Evolutionary conservation across 2,113 vertebrate genomes (phyloP).

Genomic region (Xyliphius kryptos): DNA sequence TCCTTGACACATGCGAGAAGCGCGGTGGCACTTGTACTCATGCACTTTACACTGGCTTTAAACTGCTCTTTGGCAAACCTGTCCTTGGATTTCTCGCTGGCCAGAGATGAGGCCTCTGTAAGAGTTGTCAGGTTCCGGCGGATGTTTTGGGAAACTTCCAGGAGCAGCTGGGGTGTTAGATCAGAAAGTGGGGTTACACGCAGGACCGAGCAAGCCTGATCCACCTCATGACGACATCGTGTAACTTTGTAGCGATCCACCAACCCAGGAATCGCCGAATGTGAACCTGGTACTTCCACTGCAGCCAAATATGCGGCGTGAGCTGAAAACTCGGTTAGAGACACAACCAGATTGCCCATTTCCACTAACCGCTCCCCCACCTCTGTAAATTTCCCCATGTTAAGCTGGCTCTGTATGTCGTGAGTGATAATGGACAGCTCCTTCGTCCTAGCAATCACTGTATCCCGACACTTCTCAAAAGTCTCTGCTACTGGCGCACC

Average conservation of each 20-base stretch:
- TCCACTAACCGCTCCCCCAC: constrained; percentile 86
- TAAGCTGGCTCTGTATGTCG: constrained; percentile 96
- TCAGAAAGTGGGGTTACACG: constrained; percentile 78
- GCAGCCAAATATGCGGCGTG: constrained; percentile 92
- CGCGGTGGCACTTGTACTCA: constrained; percentile 90
- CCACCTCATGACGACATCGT: constrained; percentile 91
- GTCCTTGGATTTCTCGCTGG: constrained; percentile 87
- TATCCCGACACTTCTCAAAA: constrained; percentile 95
- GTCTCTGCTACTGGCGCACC: constrained; percentile 79
- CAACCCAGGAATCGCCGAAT: constrained; percentile 79
- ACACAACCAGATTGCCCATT: constrained; percentile 90
- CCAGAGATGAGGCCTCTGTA: constrained; percentile 85
- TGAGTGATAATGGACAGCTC: constrained; percentile 96
- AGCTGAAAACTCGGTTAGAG: constrained; percentile 88
- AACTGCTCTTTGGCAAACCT: constrained; percentile 94
- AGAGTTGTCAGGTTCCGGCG: constrained; percentile 88
- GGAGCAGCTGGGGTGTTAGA: constrained; percentile 85
- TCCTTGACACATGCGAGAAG: constrained; percentile 91
- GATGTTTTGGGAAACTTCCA: constrained; percentile 94
- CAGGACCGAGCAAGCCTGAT: constrained; percentile 81
- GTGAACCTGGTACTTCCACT: constrained; percentile 80
- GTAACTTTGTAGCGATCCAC: constrained; percentile 98
- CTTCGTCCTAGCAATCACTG: constrained; percentile 93
- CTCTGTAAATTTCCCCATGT: constrained; percentile 92
- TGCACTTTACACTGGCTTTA: constrained; percentile 89